Conservation (phyloP, 2,113 vertebrate genomes). For the Rhineura floridana region DNA sequence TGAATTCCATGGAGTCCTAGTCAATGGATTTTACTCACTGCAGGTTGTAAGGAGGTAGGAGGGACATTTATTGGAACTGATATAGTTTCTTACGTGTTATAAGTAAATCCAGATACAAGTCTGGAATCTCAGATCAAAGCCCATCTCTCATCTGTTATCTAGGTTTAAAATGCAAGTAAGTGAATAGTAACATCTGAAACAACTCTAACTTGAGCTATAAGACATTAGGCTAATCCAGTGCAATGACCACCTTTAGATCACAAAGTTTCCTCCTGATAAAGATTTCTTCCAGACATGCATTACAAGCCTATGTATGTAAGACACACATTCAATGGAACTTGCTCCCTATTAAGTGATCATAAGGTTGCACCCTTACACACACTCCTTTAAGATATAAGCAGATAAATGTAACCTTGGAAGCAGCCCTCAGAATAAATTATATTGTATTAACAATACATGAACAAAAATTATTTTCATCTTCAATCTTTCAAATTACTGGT, state of each 20-base stretch:
- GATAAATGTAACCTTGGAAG: not conserved
- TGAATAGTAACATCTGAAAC: not conserved
- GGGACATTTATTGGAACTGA: not conserved
- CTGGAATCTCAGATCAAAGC: constrained; percentile 3
- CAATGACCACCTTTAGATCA: not conserved
- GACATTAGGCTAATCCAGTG: not conserved
- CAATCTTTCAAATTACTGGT: not conserved
- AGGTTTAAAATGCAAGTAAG: not conserved
- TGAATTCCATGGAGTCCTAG: not conserved
- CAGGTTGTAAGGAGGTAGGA: constrained; percentile 36
- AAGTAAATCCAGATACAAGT: constrained; percentile 15
- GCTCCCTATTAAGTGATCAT: not conserved
- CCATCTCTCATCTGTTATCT: not conserved
- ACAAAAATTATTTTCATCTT: constrained; percentile 29
- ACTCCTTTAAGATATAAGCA: not conserved
- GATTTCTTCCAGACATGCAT: not conserved
- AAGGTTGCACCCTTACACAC: not conserved
- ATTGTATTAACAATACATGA: constrained; percentile 5
- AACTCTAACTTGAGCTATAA: not conserved
- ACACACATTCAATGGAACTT: not conserved
- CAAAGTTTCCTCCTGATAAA: not conserved
- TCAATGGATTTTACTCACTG: not conserved
- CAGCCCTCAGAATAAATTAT: constrained; percentile 19
- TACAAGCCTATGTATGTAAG: not conserved
- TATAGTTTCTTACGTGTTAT: not conserved